Evolutionary conservation across 2,113 vertebrate species (phyloP).

Genomic region (Alligator mississippiensis): DNA sequence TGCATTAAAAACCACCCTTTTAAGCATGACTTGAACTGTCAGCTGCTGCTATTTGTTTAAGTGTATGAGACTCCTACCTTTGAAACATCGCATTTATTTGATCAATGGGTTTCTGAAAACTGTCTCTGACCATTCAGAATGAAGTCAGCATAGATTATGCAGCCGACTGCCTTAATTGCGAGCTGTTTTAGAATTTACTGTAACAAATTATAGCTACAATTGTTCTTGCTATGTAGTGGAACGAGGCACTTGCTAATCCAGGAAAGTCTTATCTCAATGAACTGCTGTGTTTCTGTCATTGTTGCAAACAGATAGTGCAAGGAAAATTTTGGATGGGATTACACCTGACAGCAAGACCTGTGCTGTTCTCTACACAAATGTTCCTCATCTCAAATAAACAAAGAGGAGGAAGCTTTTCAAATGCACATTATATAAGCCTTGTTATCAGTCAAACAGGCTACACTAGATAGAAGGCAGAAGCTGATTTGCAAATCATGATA

Average conservation of each 20-base stretch:
- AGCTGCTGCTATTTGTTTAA: constrained; percentile 60
- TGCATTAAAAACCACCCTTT: constrained; percentile 55
- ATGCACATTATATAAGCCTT: constrained; percentile 66
- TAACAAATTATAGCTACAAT: neutral
- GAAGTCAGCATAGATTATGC: constrained; percentile 50
- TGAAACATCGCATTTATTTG: constrained; percentile 62
- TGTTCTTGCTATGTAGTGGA: neutral
- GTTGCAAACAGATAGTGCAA: neutral
- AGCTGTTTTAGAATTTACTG: constrained; percentile 22
- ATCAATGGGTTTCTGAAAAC: constrained; percentile 66
- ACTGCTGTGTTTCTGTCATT: constrained; percentile 29
- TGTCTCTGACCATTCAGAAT: constrained; percentile 37
- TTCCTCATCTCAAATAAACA: constrained; percentile 38
- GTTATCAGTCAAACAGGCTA: constrained; percentile 67
- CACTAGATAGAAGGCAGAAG: constrained; percentile 67
- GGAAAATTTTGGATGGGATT: constrained; percentile 35
- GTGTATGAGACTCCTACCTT: constrained; percentile 1
- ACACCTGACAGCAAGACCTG: constrained; percentile 21
- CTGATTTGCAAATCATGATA: constrained; percentile 70
- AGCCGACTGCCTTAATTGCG: constrained; percentile 29
- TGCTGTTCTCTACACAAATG: constrained; percentile 2
- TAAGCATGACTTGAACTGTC: constrained; percentile 58
- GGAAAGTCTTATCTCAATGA: constrained; percentile 16
- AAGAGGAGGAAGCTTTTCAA: constrained; percentile 63
- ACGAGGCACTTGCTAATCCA: neutral